Base-by-base conservation (phyloP, 2,797 vertebrate species). In the Yasuhikotakia modesta region DNA sequence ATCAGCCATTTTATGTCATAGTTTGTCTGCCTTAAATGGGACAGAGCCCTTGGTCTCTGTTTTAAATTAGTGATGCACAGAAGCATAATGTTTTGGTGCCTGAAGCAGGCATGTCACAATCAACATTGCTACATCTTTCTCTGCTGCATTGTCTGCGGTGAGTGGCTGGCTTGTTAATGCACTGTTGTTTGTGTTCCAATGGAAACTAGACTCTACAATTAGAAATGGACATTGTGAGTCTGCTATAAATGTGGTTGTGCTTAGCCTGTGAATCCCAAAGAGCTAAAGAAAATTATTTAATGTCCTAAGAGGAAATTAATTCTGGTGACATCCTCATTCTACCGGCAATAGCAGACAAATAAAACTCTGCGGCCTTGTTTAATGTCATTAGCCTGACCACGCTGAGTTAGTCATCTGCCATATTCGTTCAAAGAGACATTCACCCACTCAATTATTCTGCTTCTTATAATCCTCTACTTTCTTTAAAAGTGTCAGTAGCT, bases 221-320 rank as follows among this genome's bases (percentile, higher is more conserved):
- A 76, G 27, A 61, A 70, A 61, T 1, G 66, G 45, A 39, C 55
- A 77, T 11, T 61, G 75, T 77, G 14, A 61, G 35, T 77, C 66
- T 69, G 6, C 19, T 8, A 10, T 4, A 4, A 43, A 48, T 50
- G 13, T 39, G 66, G 30, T 24, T 50, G 8, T 30, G 24, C 43
- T 60, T 70, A 70, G 55, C 24, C 19, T 39, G 3, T 50, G 75
- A 52, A 77, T 77, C 45, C 53, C 27, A 77, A 75, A 67, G 14
- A 35, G 43, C 55, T 55, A 32, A 5, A 13, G 14, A 61, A 77
- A 70, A 70, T 63, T 77, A 45, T 27, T 70, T 70, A 70, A 77
- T 77, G 55, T 61, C 27, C 66, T 52, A 11, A 77, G 55, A 76
- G 55, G 53, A 70, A 43, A 77, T 77, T 39, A 43, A 77, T 70